A percentile compares a stretch with the other conserved stretches of the same genome.
Conservation (phyloP, 2,113 vertebrate genomes). For the mouse (Mus musculus) region DNA sequence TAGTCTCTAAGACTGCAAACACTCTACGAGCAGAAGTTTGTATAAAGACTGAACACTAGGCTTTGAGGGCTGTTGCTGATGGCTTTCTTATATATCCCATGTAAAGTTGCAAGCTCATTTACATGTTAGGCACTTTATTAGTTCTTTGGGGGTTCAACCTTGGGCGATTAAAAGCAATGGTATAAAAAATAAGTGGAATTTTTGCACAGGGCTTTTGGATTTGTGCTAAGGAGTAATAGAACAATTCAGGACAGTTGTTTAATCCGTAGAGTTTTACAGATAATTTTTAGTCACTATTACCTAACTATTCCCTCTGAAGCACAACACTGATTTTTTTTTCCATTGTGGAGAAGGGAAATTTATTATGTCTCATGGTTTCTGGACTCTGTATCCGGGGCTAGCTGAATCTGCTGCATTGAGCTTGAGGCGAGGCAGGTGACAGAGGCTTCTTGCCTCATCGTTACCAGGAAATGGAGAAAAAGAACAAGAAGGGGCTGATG, state of each 20-base stretch:
- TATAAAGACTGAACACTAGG: background rate
- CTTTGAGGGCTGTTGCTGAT: background rate
- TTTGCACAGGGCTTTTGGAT: background rate
- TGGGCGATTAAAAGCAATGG: background rate
- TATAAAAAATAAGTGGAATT: background rate
- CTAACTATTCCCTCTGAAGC: background rate
- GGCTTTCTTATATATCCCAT: background rate
- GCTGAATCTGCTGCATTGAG: background rate
- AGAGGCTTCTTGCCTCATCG: background rate
- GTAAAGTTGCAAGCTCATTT: background rate
- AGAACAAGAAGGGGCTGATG: background rate
- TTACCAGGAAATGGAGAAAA: background rate
- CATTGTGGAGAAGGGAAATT: background rate
- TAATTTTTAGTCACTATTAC: background rate
- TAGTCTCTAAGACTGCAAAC: background rate
- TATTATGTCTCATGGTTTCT: background rate
- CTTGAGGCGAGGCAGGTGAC: background rate
- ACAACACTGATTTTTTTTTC: background rate
- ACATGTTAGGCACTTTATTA: background rate
- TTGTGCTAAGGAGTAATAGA: background rate
- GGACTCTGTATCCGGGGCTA: too few species aligned
- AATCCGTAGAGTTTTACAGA: conserved; percentile 33
- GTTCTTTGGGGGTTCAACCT: background rate
- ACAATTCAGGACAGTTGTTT: background rate
- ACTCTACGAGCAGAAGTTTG: background rate